Evolutionary conservation across 2,797 vertebrate genomes (phyloP).

Genomic region (Chiloscyllium punctatum): DNA sequence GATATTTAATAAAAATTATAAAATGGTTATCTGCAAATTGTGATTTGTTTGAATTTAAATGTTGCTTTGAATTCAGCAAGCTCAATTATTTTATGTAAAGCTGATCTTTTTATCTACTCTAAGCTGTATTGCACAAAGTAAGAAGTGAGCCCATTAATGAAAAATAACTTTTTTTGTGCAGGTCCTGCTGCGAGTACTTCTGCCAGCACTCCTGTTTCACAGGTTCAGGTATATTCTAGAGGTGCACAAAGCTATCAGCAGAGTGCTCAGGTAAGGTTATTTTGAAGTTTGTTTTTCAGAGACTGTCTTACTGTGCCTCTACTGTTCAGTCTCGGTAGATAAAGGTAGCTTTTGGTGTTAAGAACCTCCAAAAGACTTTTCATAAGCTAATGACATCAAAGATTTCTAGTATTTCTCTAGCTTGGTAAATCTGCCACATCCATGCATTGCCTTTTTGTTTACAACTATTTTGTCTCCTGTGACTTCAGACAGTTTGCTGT

Average conservation of each 20-base stretch:
- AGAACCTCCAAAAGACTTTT: background rate
- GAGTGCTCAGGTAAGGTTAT: background rate
- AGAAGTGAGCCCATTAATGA: background rate
- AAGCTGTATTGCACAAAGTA: background rate
- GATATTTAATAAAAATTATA: background rate
- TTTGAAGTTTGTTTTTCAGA: background rate
- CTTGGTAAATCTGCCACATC: background rate
- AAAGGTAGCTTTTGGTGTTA: background rate
- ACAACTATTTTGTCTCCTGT: background rate
- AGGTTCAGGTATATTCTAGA: conserved; percentile 21
- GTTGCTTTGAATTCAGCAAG: background rate
- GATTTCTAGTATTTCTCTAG: background rate
- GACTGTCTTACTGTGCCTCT: background rate
- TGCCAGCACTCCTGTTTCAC: background rate
- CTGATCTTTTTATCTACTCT: background rate
- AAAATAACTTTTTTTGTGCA: conserved; percentile 1
- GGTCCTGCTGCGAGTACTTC: conserved; percentile 20
- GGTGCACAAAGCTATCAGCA: conserved; percentile 9
- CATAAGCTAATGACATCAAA: background rate
- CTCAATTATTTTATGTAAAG: background rate
- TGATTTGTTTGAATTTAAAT: background rate
- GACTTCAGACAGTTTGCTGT: background rate
- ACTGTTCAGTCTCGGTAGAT: background rate
- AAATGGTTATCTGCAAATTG: background rate
- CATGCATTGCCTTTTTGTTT: background rate